phyloP scores from a whole-genome alignment of 92 coral and sea anemone species.

The Siderastrea siderea region DNA sequence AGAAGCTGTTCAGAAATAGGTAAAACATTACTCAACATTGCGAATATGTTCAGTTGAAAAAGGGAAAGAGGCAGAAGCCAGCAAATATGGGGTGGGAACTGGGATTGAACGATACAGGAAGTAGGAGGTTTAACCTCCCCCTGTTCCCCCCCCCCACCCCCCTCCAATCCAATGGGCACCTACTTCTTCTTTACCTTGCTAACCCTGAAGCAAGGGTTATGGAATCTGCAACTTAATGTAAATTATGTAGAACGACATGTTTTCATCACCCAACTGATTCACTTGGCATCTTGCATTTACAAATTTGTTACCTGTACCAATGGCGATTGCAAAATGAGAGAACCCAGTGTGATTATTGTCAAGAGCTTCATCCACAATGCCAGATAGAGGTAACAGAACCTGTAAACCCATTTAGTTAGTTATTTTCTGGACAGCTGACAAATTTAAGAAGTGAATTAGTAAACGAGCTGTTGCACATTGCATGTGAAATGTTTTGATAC shows the following conservation, averaged over 20 bases:
- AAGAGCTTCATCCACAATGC: neutral
- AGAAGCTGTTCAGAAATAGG: too few relatives aligned
- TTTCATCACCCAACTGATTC: neutral
- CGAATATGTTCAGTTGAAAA: too few relatives aligned
- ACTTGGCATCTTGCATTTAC: conserved; percentile 5
- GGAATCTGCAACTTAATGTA: neutral
- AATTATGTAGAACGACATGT: neutral
- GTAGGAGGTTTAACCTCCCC: too few relatives aligned
- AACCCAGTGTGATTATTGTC: conserved; percentile 3
- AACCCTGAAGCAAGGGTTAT: neutral
- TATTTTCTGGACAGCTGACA: too few relatives aligned
- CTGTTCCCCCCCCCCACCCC: too few relatives aligned
- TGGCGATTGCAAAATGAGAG: neutral
- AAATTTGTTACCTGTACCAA: neutral
- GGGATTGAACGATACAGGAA: too few relatives aligned
- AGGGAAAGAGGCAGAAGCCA: too few relatives aligned
- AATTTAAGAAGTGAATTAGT: too few relatives aligned
- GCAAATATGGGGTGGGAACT: too few relatives aligned
- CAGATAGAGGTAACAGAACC: conserved; percentile 1
- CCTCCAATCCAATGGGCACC: neutral
- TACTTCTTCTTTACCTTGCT: neutral
- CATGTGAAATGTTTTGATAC: too few relatives aligned
- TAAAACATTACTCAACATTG: too few relatives aligned
- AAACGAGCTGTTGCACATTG: too few relatives aligned
- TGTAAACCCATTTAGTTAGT: neutral